phyloP scores from a whole-genome alignment of 2,113 vertebrate species.

The Stigmatopora nigra region DNA sequence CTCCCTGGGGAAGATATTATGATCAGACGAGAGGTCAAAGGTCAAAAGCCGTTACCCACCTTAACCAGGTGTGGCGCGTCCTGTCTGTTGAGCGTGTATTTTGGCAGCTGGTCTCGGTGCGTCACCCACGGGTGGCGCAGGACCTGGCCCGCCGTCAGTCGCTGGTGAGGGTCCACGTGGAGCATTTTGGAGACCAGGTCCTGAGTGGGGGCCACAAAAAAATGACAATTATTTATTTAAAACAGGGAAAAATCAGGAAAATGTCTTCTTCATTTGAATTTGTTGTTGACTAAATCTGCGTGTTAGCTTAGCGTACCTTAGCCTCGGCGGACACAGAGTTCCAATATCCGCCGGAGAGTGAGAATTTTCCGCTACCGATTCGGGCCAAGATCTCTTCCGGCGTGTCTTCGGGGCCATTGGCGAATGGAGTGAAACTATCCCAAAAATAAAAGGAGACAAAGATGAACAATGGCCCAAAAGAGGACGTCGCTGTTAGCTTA shows the following conservation, averaged over 20 bases:
- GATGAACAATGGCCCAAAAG: not conserved
- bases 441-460: not conserved
- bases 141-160: slow-evolving; percentile 89
- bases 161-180: slow-evolving; percentile 89
- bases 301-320: slow-evolving; percentile 69
- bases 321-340: slow-evolving; percentile 87
- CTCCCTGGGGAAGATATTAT: slow-evolving; percentile 69
- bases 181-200: slow-evolving; percentile 95
- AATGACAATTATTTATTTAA: too few species aligned
- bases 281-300: not conserved
- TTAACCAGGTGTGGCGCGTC: slow-evolving; percentile 84
- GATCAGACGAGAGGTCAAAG: not conserved
- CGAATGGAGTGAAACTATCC: slow-evolving; percentile 86
- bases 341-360: slow-evolving; percentile 91
- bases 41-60: slow-evolving; percentile 53
- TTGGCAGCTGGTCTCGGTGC: slow-evolving; percentile 82
- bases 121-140: slow-evolving; percentile 91
- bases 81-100: slow-evolving; percentile 84
- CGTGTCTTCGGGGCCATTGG: slow-evolving; percentile 91
- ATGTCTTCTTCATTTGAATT: too few species aligned
- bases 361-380: slow-evolving; percentile 93
- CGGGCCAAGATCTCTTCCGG: slow-evolving; percentile 89
- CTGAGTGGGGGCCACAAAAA: slow-evolving; percentile 51
- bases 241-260: too few species aligned
- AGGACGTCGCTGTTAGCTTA: slow-evolving; percentile 9